A percentile compares a stretch with the other conserved stretches of the same genome.
Evolutionary conservation across 1,140 invertebrate species (phyloP).

Genomic region (Camponotus pennsylvanicus): DNA sequence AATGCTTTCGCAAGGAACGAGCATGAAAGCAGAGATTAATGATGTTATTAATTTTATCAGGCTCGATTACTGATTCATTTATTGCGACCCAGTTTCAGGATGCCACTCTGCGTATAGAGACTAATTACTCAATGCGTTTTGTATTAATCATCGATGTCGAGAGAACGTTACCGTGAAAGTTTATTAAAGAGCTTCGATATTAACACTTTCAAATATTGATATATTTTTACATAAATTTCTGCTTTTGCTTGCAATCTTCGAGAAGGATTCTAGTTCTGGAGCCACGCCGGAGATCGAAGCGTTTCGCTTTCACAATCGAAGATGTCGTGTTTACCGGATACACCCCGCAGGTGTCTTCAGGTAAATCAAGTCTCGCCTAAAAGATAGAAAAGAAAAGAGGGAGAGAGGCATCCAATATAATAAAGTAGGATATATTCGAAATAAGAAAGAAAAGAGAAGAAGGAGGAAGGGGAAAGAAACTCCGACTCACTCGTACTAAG

Average conservation of each 20-base stretch:
- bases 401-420: background rate
- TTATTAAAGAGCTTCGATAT: conserved; percentile 6
- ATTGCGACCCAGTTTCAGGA: conserved; percentile 60
- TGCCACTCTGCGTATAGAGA: background rate
- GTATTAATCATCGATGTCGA: conserved; percentile 47
- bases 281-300: conserved; percentile 23
- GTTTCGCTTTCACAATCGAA: conserved; percentile 58
- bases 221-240: conserved; percentile 6
- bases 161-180: conserved; percentile 26
- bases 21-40: conserved; percentile 20
- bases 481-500: conserved; percentile 67
- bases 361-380: conserved; percentile 56
- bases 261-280: conserved; percentile 24
- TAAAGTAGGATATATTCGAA: conserved; percentile 24
- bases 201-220: background rate
- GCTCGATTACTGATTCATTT: conserved; percentile 47
- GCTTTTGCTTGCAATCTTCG: conserved; percentile 23
- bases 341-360: conserved; percentile 58
- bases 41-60: conserved; percentile 60
- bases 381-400: conserved; percentile 19
- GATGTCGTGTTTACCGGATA: conserved; percentile 55
- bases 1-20: conserved; percentile 7
- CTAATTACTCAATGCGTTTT: conserved; percentile 47
- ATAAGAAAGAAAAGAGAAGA: conserved; percentile 52
- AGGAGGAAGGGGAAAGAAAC: conserved; percentile 3